Conservation (phyloP, 92 coral and sea anemone genomes). For the Paramuricea clavata region DNA sequence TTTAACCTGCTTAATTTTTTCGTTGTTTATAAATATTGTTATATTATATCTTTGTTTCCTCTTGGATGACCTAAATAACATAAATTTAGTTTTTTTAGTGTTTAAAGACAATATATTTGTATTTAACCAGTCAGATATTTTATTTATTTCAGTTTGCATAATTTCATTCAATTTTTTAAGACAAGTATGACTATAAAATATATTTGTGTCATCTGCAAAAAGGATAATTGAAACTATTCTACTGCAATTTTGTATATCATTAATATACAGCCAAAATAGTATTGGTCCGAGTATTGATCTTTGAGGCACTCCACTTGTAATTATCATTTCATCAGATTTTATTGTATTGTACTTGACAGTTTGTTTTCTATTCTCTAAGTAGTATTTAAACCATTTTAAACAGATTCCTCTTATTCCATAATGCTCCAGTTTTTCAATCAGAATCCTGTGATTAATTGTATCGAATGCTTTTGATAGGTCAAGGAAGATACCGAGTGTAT, state of each 20-base stretch:
- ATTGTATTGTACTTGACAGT: background rate
- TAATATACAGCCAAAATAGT: background rate
- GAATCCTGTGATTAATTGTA: background rate
- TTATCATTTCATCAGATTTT: conserved; percentile 3
- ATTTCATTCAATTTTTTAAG: background rate
- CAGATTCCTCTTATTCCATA: background rate
- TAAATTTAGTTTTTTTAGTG: background rate
- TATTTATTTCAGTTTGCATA: background rate
- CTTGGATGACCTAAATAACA: background rate
- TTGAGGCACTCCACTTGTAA: background rate
- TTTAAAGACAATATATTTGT: background rate
- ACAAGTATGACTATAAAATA: background rate
- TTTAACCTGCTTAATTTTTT: background rate
- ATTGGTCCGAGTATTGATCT: background rate
- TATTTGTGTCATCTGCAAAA: background rate
- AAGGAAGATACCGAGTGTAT: background rate
- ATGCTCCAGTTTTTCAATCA: background rate
- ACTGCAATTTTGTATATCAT: background rate
- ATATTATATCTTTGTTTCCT: background rate
- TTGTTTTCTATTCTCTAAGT: background rate
- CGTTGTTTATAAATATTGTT: background rate
- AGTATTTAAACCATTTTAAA: background rate
- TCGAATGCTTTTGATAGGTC: background rate
- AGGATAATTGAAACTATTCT: background rate
- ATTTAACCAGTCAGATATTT: background rate